A percentile compares a stretch with the other conserved stretches of the same genome.
Conservation (phyloP, 2,113 vertebrate species). For the Calyptommatus sinebrachiatus region DNA sequence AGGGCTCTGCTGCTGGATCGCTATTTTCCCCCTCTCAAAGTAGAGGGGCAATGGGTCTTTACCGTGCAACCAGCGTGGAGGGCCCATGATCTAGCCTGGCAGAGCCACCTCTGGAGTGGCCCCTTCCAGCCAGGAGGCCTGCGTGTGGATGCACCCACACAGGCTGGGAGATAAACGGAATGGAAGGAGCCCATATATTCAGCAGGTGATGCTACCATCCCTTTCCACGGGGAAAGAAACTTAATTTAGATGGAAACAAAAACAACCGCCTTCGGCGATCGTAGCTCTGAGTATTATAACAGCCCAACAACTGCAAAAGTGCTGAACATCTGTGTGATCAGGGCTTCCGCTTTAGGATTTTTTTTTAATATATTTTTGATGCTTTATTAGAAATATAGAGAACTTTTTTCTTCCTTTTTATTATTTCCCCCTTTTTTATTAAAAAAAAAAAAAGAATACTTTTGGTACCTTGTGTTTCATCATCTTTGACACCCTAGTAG, state of each 20-base stretch:
- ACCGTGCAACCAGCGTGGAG: too few species aligned
- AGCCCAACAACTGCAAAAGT: conserved; percentile 21
- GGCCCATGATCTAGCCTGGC: too few species aligned
- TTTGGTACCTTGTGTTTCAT: conserved; percentile 69
- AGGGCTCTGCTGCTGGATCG: too few species aligned
- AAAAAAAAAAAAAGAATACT: conserved; percentile 55
- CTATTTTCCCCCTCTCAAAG: too few species aligned
- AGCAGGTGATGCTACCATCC: conserved; percentile 16
- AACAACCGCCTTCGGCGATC: background rate
- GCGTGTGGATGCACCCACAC: too few species aligned
- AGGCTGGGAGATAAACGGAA: background rate
- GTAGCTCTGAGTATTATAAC: background rate
- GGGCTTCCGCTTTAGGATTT: conserved; percentile 4
- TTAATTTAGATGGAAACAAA: background rate
- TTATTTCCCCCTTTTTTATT: conserved; percentile 52
- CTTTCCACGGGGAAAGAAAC: background rate
- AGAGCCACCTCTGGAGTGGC: too few species aligned
- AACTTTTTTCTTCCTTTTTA: conserved; percentile 44
- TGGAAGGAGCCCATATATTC: conserved; percentile 1
- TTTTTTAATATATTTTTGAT: conserved; percentile 4
- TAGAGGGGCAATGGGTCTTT: too few species aligned
- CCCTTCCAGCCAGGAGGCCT: too few species aligned
- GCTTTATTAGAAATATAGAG: conserved; percentile 67
- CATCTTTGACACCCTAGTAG: conserved; percentile 34
- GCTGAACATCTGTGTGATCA: background rate